phyloP scores from a whole-genome alignment of 2,113 vertebrate genomes.

The Pterocles burchelli region DNA sequence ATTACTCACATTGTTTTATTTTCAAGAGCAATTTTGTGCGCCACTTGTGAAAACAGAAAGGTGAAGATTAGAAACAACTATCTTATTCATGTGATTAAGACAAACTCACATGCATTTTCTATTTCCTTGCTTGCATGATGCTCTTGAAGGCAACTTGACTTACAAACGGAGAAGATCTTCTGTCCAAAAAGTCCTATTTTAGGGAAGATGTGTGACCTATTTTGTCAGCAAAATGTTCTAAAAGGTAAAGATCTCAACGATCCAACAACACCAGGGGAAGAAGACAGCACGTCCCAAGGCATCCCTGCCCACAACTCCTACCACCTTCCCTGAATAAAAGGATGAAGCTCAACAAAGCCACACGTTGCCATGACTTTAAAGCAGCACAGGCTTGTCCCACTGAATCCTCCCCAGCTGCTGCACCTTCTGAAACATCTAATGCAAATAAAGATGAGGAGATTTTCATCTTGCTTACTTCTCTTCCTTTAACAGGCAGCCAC shows the following conservation, averaged over 20 bases:
- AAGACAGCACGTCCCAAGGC: not conserved
- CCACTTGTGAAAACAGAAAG: not conserved
- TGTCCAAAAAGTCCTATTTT: not conserved
- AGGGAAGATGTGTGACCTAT: not conserved
- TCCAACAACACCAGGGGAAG: not conserved
- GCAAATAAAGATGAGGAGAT: not conserved
- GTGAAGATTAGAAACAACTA: not conserved
- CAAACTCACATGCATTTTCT: not conserved
- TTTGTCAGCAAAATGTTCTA: not conserved
- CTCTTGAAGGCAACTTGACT: not conserved
- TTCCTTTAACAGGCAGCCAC: not conserved
- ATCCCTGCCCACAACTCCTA: not conserved
- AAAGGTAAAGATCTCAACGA: not conserved
- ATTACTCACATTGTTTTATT: not conserved
- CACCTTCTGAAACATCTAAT: not conserved
- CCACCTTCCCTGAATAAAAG: not conserved
- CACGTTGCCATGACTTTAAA: not conserved
- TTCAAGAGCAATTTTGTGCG: not conserved
- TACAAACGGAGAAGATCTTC: not conserved
- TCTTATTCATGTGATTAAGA: not conserved
- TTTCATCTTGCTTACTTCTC: slow-evolving; percentile 35
- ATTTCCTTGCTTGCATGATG: not conserved
- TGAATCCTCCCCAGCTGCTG: not conserved
- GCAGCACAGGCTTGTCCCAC: not conserved
- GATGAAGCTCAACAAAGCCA: not conserved